Evolutionary conservation across 2,113 vertebrate species (phyloP).

Genomic region (Pedionomus torquatus): DNA sequence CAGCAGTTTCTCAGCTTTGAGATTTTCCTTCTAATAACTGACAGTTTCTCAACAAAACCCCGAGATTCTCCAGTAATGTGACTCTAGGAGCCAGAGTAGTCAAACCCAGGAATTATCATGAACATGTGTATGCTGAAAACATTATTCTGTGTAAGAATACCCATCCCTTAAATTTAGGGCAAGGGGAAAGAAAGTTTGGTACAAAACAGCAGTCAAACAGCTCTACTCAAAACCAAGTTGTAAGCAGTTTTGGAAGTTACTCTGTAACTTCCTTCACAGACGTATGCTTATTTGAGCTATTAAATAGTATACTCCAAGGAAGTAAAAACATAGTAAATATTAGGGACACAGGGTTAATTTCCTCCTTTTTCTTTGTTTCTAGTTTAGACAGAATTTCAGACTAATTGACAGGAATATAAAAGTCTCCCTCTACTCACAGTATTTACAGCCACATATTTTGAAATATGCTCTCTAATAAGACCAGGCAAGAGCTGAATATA

Average conservation of each 20-base stretch:
- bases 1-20: background rate
- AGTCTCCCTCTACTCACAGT: slow-evolving; percentile 23
- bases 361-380: background rate
- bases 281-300: background rate
- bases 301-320: background rate
- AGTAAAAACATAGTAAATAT: background rate
- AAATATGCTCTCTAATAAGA: background rate
- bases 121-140: background rate
- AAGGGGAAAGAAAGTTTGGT: fast-evolving
- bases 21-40: background rate
- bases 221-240: slow-evolving; percentile 20
- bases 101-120: background rate
- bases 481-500: slow-evolving; percentile 68
- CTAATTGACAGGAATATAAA: slow-evolving; percentile 57
- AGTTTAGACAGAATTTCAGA: slow-evolving; percentile 41
- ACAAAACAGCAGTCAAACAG: background rate
- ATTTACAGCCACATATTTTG: slow-evolving; percentile 11
- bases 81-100: background rate
- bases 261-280: background rate
- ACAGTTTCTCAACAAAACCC: background rate
- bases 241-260: background rate
- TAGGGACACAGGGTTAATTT: background rate
- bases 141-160: background rate
- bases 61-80: background rate
- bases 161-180: background rate